phyloP scores from a whole-genome alignment of 2,797 vertebrate genomes.

The Esox lucius region DNA sequence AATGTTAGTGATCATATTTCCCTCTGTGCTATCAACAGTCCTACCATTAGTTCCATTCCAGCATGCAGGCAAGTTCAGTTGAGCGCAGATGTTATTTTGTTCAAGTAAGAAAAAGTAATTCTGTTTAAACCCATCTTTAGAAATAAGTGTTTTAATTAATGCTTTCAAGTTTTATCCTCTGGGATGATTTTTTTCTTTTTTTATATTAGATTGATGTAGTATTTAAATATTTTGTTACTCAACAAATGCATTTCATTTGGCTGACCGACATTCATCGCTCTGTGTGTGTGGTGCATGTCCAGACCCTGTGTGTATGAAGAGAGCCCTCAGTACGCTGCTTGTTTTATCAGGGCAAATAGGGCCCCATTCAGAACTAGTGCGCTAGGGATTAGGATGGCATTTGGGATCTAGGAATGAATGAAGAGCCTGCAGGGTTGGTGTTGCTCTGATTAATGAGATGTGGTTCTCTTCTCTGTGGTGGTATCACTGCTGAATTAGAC shows the following conservation, averaged over 20 bases:
- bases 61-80: neutral
- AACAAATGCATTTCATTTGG: neutral
- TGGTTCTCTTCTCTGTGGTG: neutral
- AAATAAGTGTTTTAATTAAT: neutral
- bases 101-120: neutral
- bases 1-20: neutral
- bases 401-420: conserved; percentile 54
- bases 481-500: conserved; percentile 66
- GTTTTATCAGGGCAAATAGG: no score
- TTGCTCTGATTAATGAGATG: conserved; percentile 64
- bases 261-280: neutral
- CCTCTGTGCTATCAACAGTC: neutral
- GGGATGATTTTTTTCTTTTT: neutral
- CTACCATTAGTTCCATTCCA: neutral
- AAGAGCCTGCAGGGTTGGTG: conserved; percentile 34
- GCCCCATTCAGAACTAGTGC: neutral
- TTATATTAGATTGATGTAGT: neutral
- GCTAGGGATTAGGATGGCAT: neutral
- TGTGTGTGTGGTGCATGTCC: neutral
- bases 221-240: neutral
- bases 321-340: no score
- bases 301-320: no score
- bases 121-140: neutral
- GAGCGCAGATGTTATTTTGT: neutral
- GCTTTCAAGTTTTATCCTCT: neutral